These are phyloP conservation scores for Pharmacophagus antenor DNA, from an alignment of 2,888 invertebrate genomes.

Conservation along the genomic window DNA sequence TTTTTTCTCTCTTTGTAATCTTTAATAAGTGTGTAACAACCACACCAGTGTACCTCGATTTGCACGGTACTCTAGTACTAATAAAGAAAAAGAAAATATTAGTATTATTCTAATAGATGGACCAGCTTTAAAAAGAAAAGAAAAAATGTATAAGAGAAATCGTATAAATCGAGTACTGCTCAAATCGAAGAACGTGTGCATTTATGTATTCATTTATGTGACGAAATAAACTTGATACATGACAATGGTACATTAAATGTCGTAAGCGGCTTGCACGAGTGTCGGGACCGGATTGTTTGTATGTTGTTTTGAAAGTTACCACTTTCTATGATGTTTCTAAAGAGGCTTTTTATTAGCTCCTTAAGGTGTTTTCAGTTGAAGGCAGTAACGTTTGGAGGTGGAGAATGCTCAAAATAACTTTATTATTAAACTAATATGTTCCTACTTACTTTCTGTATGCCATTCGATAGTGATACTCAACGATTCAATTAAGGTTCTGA, in stretches of 20 bases:
- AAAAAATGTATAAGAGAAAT: no score
- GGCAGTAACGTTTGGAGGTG: slow-evolving; percentile 24
- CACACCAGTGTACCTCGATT: no score
- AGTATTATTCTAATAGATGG: no score
- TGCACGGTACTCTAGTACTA: no score
- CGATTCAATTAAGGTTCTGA: neutral
- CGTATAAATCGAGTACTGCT: no score
- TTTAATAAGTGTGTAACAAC: no score
- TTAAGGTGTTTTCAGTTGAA: slow-evolving; percentile 20
- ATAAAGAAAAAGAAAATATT: no score
- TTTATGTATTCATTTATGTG: neutral
- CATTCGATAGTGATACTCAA: slow-evolving; percentile 1
- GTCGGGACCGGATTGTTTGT: slow-evolving; percentile 29
- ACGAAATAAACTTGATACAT: neutral
- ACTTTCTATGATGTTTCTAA: slow-evolving; percentile 55
- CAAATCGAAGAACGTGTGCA: neutral
- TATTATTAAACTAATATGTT: slow-evolving; percentile 14
- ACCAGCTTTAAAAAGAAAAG: no score
- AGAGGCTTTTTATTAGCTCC: slow-evolving; percentile 59
- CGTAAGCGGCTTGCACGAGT: neutral
- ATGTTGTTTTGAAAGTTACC: slow-evolving; percentile 55
- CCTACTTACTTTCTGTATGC: slow-evolving; percentile 8
- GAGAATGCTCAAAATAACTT: slow-evolving; percentile 9
- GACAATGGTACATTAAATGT: neutral
- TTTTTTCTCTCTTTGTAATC: no score